These are phyloP conservation scores for Phaethornis superciliosus DNA, from an alignment of 2,113 vertebrate species.

Conservation along the genomic window DNA sequence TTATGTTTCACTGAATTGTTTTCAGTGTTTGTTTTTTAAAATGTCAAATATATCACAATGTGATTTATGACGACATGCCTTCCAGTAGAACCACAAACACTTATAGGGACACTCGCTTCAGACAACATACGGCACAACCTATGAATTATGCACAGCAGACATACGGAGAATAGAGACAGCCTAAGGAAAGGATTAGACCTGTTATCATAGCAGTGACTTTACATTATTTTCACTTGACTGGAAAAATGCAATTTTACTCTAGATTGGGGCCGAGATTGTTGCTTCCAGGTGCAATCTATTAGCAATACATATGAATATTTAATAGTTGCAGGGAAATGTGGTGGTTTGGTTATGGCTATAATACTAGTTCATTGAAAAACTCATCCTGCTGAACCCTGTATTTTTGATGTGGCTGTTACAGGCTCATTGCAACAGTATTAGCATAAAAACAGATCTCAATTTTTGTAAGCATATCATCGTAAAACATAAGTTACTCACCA, in stretches of 20 bases:
- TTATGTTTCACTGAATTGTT: conserved; percentile 62
- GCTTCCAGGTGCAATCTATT: conserved; percentile 23
- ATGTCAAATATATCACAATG: conserved; percentile 37
- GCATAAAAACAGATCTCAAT: not conserved
- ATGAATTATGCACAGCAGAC: conserved; percentile 72
- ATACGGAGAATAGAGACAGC: conserved; percentile 50
- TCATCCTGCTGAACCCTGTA: not conserved
- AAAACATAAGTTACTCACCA: conserved; percentile 5
- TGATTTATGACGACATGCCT: conserved; percentile 48
- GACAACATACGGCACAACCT: conserved; percentile 61
- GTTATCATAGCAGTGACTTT: not conserved
- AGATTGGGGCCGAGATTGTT: not conserved
- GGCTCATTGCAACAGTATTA: not conserved
- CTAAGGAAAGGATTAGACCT: conserved; percentile 48
- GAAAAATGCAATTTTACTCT: conserved; percentile 25
- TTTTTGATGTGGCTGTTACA: not conserved
- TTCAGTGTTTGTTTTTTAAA: conserved; percentile 35
- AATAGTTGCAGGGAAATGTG: conserved; percentile 20
- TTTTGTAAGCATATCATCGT: not conserved
- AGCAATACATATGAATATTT: conserved; percentile 25
- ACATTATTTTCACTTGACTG: conserved; percentile 39
- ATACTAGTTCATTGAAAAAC: not conserved
- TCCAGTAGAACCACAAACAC: conserved; percentile 6
- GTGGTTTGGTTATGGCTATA: not conserved
- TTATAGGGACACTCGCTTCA: conserved; percentile 46